Evolutionary conservation across 1,140 invertebrate species (phyloP).

Genomic region (Ephestia elutella): DNA sequence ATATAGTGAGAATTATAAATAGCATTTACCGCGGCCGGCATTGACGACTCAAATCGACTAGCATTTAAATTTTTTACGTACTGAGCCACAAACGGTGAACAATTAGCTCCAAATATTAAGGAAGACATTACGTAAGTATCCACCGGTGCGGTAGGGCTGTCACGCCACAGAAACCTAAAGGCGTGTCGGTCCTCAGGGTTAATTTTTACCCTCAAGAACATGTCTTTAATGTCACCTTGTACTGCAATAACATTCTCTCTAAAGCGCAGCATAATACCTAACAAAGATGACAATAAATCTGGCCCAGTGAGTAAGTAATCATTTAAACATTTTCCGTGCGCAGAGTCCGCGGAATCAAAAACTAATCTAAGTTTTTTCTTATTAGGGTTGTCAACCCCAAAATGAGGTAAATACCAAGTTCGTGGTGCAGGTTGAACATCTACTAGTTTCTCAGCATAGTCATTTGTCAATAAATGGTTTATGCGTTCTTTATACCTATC

Average conservation of each 20-base stretch:
- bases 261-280: background rate
- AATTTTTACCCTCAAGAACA: background rate
- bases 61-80: conserved; percentile 25
- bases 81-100: conserved; percentile 21
- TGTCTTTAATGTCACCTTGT: background rate
- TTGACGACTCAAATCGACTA: background rate
- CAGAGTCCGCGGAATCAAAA: background rate
- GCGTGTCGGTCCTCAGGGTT: conserved; percentile 11
- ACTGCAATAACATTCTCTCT: background rate
- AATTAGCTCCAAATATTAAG: too few relatives aligned
- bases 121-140: conserved; percentile 21
- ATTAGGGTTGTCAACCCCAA: background rate
- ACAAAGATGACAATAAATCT: too few relatives aligned
- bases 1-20: background rate
- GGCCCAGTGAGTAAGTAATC: background rate
- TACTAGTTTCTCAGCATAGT: conserved; percentile 9
- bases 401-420: conserved; percentile 2
- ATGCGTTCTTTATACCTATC: conserved; percentile 11
- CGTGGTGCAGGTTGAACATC: background rate
- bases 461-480: conserved; percentile 12
- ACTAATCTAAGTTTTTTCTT: background rate
- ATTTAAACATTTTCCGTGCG: background rate
- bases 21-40: background rate
- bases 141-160: background rate
- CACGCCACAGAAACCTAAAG: conserved; percentile 16